These are phyloP conservation scores for Bucco capensis DNA, from an alignment of 2,113 vertebrate species.

Conservation along the genomic window DNA sequence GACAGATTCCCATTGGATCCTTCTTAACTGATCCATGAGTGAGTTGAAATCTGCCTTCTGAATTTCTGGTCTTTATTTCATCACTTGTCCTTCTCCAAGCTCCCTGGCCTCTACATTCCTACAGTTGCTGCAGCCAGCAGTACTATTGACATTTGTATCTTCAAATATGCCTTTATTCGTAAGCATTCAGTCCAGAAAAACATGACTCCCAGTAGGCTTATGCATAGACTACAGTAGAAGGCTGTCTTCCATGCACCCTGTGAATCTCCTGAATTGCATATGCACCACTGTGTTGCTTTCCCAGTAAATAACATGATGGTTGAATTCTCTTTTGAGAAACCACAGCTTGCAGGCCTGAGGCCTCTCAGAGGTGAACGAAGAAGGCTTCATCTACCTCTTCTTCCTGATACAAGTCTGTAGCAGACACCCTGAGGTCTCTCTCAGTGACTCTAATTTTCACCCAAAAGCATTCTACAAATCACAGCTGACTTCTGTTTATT, in stretches of 20 bases:
- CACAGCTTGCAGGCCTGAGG: not conserved
- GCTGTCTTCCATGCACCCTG: fast-evolving
- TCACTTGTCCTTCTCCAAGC: not conserved
- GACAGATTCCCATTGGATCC: not conserved
- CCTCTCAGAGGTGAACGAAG: not conserved
- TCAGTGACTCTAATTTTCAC: not conserved
- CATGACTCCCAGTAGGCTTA: not conserved
- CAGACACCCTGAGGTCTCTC: not conserved
- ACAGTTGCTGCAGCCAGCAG: not conserved
- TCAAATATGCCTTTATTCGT: not conserved
- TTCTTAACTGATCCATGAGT: not conserved
- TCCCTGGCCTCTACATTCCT: not conserved
- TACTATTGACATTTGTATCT: not conserved
- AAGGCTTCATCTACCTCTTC: not conserved
- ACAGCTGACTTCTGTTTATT: not conserved
- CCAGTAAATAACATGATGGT: not conserved
- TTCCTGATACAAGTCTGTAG: not conserved
- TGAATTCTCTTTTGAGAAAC: not conserved
- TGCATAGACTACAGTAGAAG: not conserved
- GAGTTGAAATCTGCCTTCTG: not conserved
- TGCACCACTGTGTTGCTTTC: not conserved
- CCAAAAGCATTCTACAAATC: not conserved
- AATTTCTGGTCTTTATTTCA: not conserved
- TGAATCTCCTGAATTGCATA: not conserved
- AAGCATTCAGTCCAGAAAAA: not conserved